A percentile compares a stretch with the other conserved stretches of the same genome.
phyloP scores from a whole-genome alignment of 2,888 invertebrate species.

The Flabesymbios commensalis region DNA sequence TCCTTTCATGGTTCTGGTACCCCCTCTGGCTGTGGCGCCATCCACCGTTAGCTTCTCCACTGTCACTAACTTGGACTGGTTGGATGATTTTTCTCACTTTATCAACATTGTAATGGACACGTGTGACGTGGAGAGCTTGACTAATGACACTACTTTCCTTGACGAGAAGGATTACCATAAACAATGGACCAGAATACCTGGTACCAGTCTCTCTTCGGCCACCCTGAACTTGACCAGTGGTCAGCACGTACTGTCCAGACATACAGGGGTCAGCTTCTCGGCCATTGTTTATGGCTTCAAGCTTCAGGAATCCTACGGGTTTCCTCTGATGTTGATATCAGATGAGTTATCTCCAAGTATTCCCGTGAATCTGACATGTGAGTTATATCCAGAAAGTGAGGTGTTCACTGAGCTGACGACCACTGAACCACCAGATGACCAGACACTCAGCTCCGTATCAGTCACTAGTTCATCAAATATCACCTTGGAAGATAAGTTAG shows the following conservation, averaged over 20 bases:
- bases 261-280: not conserved
- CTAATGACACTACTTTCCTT: not conserved
- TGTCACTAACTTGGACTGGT: slow-evolving; percentile 25
- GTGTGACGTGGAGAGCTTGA: not conserved
- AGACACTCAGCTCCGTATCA: too few relatives aligned
- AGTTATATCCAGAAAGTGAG: too few relatives aligned
- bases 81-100: slow-evolving; percentile 19
- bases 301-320: not conserved
- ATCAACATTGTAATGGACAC: slow-evolving; percentile 14
- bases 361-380: too few relatives aligned
- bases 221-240: not conserved
- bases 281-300: not conserved
- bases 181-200: not conserved
- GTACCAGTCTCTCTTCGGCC: not conserved
- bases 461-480: too few relatives aligned
- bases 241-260: not conserved
- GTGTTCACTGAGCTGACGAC: too few relatives aligned
- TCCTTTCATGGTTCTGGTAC: slow-evolving; percentile 42
- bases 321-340: not conserved
- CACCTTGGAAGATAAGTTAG: too few relatives aligned
- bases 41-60: slow-evolving; percentile 42
- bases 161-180: not conserved
- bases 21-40: slow-evolving; percentile 37
- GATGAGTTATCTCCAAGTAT: too few relatives aligned
- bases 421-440: too few relatives aligned